Percentiles rank a stretch among this genome's conserved stretches.
Conservation (phyloP, 2,113 vertebrate species). For the Epinephelus moara region DNA sequence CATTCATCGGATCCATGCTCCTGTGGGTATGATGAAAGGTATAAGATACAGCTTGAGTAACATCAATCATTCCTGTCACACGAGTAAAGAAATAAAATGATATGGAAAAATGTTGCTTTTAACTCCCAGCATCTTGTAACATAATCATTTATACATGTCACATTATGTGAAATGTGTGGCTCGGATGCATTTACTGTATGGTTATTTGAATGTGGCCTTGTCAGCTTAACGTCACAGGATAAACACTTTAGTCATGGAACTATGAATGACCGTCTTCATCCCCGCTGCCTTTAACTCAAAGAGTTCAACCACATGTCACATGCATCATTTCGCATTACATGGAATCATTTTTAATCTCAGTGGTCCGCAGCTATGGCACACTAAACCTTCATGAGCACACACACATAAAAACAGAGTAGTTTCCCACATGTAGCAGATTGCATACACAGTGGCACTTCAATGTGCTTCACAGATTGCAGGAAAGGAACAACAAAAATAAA, state of each 20-base stretch:
- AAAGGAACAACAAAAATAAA: background rate
- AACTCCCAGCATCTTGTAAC: background rate
- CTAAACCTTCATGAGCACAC: background rate
- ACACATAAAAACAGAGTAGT: background rate
- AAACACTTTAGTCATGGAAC: slow-evolving; percentile 11
- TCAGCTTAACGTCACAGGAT: slow-evolving; percentile 12
- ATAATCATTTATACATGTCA: background rate
- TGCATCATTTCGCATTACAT: slow-evolving; percentile 1
- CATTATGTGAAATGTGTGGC: background rate
- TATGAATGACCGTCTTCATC: slow-evolving; percentile 3
- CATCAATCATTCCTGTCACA: background rate
- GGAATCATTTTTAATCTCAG: background rate
- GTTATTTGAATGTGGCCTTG: background rate
- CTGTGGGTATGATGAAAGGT: background rate
- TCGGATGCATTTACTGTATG: background rate
- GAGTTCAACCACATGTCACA: slow-evolving; percentile 20
- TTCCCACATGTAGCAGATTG: background rate
- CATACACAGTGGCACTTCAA: background rate
- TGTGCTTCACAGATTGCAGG: background rate
- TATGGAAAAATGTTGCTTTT: background rate
- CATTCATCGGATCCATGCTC: background rate
- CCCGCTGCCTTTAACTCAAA: background rate
- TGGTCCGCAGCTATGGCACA: background rate
- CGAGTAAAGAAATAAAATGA: background rate
- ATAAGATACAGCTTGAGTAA: background rate